Conservation (phyloP, 92 coral and sea anemone genomes). For the Anthopleura xanthogrammica region DNA sequence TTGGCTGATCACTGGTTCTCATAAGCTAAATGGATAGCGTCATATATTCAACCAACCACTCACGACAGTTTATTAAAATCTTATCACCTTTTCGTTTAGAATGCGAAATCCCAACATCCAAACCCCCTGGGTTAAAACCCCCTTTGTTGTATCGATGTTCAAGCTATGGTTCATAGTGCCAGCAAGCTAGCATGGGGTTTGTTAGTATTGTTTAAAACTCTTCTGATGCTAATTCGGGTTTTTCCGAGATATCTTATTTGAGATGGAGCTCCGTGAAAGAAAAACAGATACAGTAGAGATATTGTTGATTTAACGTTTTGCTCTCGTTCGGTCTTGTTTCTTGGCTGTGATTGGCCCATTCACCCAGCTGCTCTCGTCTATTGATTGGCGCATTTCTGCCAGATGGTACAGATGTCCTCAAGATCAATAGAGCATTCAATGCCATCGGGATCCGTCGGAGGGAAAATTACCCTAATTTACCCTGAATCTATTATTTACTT, state of each 20-base stretch:
- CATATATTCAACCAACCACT: neutral
- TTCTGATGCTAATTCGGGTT: slow-evolving; percentile 41
- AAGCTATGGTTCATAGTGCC: neutral
- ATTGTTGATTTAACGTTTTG: slow-evolving; percentile 78
- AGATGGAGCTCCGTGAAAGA: slow-evolving; percentile 48
- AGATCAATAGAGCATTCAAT: slow-evolving; percentile 67
- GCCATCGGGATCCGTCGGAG: slow-evolving; percentile 57
- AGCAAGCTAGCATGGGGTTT: neutral
- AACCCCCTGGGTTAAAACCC: slow-evolving; percentile 11
- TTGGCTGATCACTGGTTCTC: slow-evolving; percentile 43
- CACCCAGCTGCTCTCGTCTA: slow-evolving; percentile 66
- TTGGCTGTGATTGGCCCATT: slow-evolving; percentile 62
- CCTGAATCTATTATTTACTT: slow-evolving; percentile 68
- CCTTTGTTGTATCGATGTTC: slow-evolving; percentile 9
- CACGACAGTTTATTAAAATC: slow-evolving; percentile 21
- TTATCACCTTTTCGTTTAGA: slow-evolving; percentile 26
- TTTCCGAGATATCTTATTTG: slow-evolving; percentile 52
- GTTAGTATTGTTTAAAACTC: slow-evolving; percentile 13
- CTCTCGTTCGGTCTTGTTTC: slow-evolving; percentile 46
- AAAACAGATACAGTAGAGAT: slow-evolving; percentile 71
- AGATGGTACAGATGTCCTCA: slow-evolving; percentile 82
- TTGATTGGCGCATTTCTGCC: slow-evolving; percentile 74
- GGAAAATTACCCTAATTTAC: slow-evolving; percentile 83
- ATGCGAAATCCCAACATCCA: slow-evolving; percentile 5
- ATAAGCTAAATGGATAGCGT: slow-evolving; percentile 23